Conservation (phyloP, 2,113 vertebrate genomes). For the Sturnus vulgaris region DNA sequence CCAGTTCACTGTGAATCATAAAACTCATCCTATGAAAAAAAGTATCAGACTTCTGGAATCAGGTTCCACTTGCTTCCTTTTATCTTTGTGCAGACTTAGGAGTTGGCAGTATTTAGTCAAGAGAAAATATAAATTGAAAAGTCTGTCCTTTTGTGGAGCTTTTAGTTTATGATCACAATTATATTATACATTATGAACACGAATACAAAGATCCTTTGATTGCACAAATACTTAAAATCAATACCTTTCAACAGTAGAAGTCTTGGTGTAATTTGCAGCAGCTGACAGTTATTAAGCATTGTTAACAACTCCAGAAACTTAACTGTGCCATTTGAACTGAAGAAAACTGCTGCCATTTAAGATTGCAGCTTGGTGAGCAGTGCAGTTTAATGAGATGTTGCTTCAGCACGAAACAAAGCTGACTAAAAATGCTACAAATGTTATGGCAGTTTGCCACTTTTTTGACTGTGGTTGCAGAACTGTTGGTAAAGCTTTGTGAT, state of each 20-base stretch:
- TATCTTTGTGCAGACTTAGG: background rate
- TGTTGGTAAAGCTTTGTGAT: background rate
- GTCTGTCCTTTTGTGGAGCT: background rate
- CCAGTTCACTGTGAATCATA: background rate
- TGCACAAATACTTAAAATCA: background rate
- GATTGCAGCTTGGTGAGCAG: background rate
- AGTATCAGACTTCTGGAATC: background rate
- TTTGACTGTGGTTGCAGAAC: background rate
- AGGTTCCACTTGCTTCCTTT: background rate
- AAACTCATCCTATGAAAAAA: background rate
- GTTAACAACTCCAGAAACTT: background rate
- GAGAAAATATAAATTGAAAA: background rate
- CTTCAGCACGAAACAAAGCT: background rate
- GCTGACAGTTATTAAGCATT: background rate
- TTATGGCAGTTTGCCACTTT: background rate
- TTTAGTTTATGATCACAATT: background rate
- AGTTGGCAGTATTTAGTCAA: background rate
- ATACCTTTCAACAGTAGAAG: background rate
- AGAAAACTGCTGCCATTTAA: background rate
- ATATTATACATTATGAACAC: background rate
- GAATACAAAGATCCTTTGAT: background rate
- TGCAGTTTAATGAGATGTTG: background rate
- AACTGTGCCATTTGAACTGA: background rate
- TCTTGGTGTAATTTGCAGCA: background rate
- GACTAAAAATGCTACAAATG: background rate